Percentiles rank a stretch among this genome's conserved stretches.
phyloP scores from a whole-genome alignment of 2,113 vertebrate species.

The Pangasianodon gigas region DNA sequence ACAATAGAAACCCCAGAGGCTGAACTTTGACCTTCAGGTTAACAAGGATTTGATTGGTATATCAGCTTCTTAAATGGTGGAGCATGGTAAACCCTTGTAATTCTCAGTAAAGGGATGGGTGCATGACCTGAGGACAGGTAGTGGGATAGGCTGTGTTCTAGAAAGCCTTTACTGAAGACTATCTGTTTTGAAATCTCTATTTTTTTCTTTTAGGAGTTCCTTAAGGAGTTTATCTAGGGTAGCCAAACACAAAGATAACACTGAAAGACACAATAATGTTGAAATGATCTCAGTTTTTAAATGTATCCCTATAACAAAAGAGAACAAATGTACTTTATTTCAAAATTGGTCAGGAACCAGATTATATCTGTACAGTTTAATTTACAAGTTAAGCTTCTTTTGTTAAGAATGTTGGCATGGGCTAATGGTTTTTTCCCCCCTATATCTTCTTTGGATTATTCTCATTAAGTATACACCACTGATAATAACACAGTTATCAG shows the following conservation, averaged over 20 bases:
- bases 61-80: conserved; percentile 2
- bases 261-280: background rate
- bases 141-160: background rate
- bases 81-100: conserved; percentile 38
- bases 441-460: background rate
- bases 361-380: background rate
- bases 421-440: background rate
- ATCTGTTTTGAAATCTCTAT: background rate
- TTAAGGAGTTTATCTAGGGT: background rate
- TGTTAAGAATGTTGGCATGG: background rate
- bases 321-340: background rate
- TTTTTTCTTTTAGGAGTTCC: too few species aligned
- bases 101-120: conserved; percentile 8
- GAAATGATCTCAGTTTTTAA: background rate
- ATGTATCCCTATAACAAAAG: background rate
- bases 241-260: background rate
- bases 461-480: background rate
- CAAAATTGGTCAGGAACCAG: background rate
- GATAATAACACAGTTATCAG: background rate
- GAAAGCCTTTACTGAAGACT: background rate
- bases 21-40: conserved; percentile 31
- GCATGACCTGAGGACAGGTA: background rate
- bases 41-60: conserved; percentile 29
- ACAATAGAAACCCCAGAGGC: conserved; percentile 7
- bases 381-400: background rate